Conservation (phyloP, 92 coral and sea anemone species). For the Parazoanthus darwini region DNA sequence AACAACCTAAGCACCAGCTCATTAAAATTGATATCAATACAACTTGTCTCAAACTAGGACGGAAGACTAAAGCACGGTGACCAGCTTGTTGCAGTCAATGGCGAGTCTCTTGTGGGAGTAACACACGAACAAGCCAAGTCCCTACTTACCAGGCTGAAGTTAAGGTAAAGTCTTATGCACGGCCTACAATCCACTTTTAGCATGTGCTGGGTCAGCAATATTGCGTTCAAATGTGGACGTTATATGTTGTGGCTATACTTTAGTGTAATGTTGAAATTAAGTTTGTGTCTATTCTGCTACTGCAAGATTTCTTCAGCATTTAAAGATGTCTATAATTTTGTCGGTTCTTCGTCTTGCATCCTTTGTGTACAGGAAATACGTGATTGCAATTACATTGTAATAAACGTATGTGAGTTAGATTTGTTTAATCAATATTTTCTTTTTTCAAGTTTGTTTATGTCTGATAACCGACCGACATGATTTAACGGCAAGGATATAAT, state of each 20-base stretch:
- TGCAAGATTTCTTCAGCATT: not conserved
- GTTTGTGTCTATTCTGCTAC: not conserved
- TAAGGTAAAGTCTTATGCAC: slow-evolving; percentile 55
- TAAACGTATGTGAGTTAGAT: not conserved
- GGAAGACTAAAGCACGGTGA: slow-evolving; percentile 82
- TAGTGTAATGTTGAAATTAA: not conserved
- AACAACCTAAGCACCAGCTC: not conserved
- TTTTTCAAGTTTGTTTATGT: not conserved
- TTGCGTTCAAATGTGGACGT: not conserved
- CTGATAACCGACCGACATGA: not conserved
- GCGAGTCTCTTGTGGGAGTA: slow-evolving; percentile 90
- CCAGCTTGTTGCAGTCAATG: slow-evolving; percentile 86
- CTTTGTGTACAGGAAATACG: not conserved
- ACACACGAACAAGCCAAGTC: slow-evolving; percentile 99
- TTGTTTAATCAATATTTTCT: not conserved
- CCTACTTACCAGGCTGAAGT: slow-evolving; percentile 84
- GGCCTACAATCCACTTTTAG: not conserved
- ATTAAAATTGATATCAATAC: slow-evolving; percentile 5
- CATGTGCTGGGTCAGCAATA: no score
- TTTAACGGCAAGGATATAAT: not conserved
- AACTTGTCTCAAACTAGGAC: slow-evolving; percentile 48
- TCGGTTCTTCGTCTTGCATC: not conserved
- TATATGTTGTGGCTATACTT: not conserved
- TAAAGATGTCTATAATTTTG: not conserved
- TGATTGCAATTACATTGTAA: not conserved